These are phyloP conservation scores for Marcusenius ussheri DNA, from an alignment of 2,113 vertebrate species.

Conservation along the genomic window DNA sequence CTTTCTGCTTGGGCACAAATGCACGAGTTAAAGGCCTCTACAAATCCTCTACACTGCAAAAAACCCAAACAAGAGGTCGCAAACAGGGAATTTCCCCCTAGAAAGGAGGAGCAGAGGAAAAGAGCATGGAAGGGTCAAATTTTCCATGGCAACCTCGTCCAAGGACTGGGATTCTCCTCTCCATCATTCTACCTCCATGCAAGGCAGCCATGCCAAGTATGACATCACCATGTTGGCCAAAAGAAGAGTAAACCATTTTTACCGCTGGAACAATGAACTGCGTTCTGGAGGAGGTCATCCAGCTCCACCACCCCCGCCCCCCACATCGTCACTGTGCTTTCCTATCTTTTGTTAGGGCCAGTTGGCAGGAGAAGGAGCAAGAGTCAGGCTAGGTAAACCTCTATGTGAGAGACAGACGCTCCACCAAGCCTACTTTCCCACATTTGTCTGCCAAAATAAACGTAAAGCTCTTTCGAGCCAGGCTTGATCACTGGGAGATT, in stretches of 20 bases:
- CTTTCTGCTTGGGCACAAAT: neutral
- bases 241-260: conserved; percentile 23
- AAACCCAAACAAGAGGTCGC: neutral
- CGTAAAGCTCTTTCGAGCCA: neutral
- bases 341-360: conserved; percentile 15
- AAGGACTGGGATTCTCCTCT: neutral
- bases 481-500: neutral
- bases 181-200: conserved; percentile 27
- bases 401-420: neutral
- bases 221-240: conserved; percentile 41
- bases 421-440: neutral
- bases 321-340: conserved; percentile 16
- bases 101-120: neutral
- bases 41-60: neutral
- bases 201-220: conserved; percentile 36
- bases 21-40: neutral
- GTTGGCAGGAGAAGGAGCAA: conserved; percentile 17
- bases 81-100: neutral
- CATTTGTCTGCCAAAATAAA: conserved; percentile 1
- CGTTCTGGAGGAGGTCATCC: conserved; percentile 11
- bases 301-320: neutral
- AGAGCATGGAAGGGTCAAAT: neutral
- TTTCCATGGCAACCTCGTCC: neutral
- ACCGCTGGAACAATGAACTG: conserved; percentile 5
- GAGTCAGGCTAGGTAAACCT: conserved; percentile 18